Conservation (phyloP, 2,113 vertebrate species). For the Cepphus grylle region DNA sequence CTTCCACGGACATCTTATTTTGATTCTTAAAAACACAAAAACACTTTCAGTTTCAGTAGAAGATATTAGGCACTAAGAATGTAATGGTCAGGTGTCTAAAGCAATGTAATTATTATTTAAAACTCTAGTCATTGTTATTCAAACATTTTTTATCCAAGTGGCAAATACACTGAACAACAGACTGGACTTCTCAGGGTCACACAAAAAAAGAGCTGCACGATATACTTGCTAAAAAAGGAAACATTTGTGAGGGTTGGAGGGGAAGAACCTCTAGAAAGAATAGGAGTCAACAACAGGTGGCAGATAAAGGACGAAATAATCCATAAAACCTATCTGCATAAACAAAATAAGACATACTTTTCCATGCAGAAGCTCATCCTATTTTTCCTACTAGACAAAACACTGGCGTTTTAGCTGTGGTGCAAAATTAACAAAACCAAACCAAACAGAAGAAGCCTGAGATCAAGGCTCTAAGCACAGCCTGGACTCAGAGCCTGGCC, state of each 20-base stretch:
- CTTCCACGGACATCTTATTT: background rate
- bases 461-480: background rate
- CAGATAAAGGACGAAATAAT: slow-evolving; percentile 26
- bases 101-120: background rate
- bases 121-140: background rate
- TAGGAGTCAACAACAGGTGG: background rate
- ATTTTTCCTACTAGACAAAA: slow-evolving; percentile 35
- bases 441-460: background rate
- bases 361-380: background rate
- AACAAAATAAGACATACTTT: slow-evolving; percentile 22
- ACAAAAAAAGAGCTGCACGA: background rate
- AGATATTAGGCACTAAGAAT: background rate
- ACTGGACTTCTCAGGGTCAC: background rate
- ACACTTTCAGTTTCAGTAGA: background rate
- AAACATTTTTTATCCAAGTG: background rate
- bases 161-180: background rate
- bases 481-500: background rate
- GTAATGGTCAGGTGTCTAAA: background rate
- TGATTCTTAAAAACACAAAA: background rate
- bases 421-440: slow-evolving; percentile 19
- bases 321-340: background rate
- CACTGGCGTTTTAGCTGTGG: background rate
- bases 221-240: background rate
- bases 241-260: background rate
- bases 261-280: background rate